phyloP scores from a whole-genome alignment of 2,797 vertebrate species.

The Sebastes minor region DNA sequence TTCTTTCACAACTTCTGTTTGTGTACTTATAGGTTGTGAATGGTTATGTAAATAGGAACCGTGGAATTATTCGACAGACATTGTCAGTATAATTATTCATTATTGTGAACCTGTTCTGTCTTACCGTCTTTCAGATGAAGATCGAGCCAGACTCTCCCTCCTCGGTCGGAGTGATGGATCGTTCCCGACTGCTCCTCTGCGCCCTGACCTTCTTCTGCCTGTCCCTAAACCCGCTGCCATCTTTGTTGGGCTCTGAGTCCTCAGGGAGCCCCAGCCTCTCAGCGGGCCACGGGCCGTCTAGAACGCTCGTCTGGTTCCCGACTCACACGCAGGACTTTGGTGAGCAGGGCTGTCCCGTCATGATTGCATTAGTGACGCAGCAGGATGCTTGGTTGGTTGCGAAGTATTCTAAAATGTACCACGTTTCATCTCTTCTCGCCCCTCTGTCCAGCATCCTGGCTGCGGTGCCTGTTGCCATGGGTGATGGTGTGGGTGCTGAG shows the following conservation, averaged over 20 bases:
- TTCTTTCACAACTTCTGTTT: too few species aligned
- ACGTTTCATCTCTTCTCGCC: background rate
- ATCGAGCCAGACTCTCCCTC: conserved; percentile 93
- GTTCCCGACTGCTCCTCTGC: conserved; percentile 95
- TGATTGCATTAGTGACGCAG: background rate
- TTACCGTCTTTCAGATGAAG: conserved; percentile 85
- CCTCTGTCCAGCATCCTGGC: conserved; percentile 82
- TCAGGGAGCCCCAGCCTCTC: conserved; percentile 37
- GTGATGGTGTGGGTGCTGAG: conserved; percentile 95
- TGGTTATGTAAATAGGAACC: too few species aligned
- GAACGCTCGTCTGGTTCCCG: conserved; percentile 85
- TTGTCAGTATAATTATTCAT: background rate
- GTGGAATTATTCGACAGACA: background rate
- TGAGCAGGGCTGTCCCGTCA: conserved; percentile 40
- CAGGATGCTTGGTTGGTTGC: too few species aligned
- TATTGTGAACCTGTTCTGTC: background rate
- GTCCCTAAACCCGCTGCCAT: conserved; percentile 94
- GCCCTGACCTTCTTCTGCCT: conserved; percentile 95
- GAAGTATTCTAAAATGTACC: background rate
- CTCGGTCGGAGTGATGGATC: conserved; percentile 94
- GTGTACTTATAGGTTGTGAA: too few species aligned
- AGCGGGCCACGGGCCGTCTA: conserved; percentile 79
- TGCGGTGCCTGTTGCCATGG: conserved; percentile 95
- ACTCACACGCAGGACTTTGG: conserved; percentile 79
- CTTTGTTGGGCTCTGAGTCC: conserved; percentile 85